Base-by-base conservation (phyloP, 2,797 vertebrate species). In the Brachyrhaphis roseni region DNA sequence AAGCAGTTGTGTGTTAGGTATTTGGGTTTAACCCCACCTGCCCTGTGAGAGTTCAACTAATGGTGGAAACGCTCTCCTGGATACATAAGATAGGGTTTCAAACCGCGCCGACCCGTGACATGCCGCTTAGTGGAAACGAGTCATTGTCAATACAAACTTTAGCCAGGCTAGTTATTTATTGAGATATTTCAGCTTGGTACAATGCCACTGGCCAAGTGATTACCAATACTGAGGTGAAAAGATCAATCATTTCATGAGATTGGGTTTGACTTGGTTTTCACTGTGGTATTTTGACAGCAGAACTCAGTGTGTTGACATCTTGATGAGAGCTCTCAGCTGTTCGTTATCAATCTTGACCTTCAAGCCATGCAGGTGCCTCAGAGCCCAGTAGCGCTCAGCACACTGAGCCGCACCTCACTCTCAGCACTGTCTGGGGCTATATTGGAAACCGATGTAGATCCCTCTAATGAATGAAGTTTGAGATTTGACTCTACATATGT, bases 401-500 rank as follows among this genome's bases (percentile, higher is more conserved):
- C 80, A 43, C 66, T 15, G 75, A 81, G 79, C 26, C 2, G 72
- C 72, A 36, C 70, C 13, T 73, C 72, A 77, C 77, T 89, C 82
- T 76, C 7, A 71, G 78, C 82, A 57, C 77, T 28, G 77, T 85
- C 81, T 75, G 76, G 45, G 31, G 31, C 77, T 78, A 64, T 91
- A 93, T 94, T 86, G 94, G 75, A 94, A 94, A 93, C 92, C 94
- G 41, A 93, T 93, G 85, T 4, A 1, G 72, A 79, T 75, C 75
- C 51, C 86, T 76, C 86, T 91, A 91, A 94, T 88, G 81, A 93
- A 94, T 95, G 89, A 91, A 94, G 90, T 91, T 93, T 90, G 80
- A 85, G 90, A 84, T 92, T 90, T 84, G 57, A 91, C 77, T 86
- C 77, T 83, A 80, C 91, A 72, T 36, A 82, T 83, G 83, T 39